phyloP scores from a whole-genome alignment of 2,113 vertebrate species.

The Aldabrachelys gigantea region DNA sequence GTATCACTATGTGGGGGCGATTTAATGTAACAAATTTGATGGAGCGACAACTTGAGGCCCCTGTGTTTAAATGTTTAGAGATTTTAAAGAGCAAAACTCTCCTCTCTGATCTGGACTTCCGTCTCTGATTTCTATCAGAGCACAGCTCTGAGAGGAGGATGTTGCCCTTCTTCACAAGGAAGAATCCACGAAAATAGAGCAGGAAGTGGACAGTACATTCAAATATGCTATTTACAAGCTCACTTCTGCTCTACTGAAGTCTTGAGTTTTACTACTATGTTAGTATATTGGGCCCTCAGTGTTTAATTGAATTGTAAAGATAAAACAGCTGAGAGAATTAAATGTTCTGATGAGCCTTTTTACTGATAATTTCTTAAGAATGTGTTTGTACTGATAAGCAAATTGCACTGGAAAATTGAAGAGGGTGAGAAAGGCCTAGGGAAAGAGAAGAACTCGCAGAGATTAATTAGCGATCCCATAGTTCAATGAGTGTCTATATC shows the following conservation, averaged over 20 bases:
- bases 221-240: background rate
- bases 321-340: background rate
- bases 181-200: background rate
- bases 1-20: background rate
- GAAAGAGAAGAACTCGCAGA: background rate
- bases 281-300: background rate
- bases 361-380: background rate
- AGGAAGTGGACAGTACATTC: background rate
- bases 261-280: background rate
- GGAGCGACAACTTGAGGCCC: background rate
- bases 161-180: background rate
- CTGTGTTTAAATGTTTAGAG: background rate
- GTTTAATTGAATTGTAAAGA: background rate
- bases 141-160: background rate
- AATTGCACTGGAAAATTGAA: background rate
- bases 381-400: background rate
- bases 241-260: background rate
- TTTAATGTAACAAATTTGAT: background rate
- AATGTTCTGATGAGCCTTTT: background rate
- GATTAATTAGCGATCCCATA: background rate
- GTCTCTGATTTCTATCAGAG: background rate
- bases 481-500: background rate
- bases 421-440: background rate
- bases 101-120: background rate
- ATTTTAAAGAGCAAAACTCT: background rate